Evolutionary conservation across 2,888 invertebrate species (phyloP), one percentile per base, ranked within the genome.

Genomic region (Drosophila nr. perissopoda): DNA sequence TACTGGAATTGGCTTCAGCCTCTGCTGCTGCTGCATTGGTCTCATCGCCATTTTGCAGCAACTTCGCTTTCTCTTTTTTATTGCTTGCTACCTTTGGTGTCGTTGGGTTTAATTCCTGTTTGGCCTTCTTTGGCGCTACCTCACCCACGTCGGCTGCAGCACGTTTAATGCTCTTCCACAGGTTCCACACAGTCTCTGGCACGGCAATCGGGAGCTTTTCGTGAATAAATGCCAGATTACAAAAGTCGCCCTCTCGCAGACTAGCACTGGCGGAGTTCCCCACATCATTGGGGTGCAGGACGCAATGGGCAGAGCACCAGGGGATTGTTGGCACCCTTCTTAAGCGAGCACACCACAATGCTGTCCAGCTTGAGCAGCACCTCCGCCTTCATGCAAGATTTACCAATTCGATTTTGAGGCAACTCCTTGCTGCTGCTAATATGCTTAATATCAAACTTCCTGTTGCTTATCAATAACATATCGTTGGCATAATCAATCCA

Each of bases 291-390:
- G n/a, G n/a, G n/a, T n/a, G n/a, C n/a, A n/a, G n/a, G n/a, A n/a
- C n/a, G n/a, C n/a, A n/a, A n/a, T n/a, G n/a, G n/a, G n/a, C n/a
- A n/a, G n/a, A n/a, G n/a, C n/a, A n/a, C n/a, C n/a, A n/a, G n/a
- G n/a, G n/a, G n/a, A n/a, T n/a, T n/a, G n/a, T n/a, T n/a, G n/a
- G n/a, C n/a, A n/a, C n/a, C n/a, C n/a, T n/a, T n/a, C n/a, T n/a
- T n/a, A n/a, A n/a, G n/a, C n/a, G n/a, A n/a, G n/a, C n/a, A 91
- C 45, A 94, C 93, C 25, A 95, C 87, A 62, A 94, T 94, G 87
- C 94, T 94, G 11, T 94, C 92, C 42, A 94, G 94, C n/a, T 94
- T 92, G 16, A 95, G 89, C 31, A 95, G 70, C 18, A 95, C 94
- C 81, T 94, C 94, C 0, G 93, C 94, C 54, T 92, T 92, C 48